phyloP scores from a whole-genome alignment of 2,888 invertebrate genomes.

The Heliconius ismenius region DNA sequence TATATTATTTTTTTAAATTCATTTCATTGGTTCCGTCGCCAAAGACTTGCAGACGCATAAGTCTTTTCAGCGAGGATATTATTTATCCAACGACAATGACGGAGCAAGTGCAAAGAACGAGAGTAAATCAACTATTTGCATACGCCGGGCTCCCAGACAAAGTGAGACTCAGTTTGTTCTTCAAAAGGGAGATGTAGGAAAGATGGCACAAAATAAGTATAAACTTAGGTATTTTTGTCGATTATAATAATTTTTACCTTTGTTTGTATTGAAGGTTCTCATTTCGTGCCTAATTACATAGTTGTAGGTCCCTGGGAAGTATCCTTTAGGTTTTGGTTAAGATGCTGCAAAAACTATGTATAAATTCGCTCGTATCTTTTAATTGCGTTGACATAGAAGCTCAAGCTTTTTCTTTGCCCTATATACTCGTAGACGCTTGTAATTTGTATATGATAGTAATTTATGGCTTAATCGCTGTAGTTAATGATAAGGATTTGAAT shows the following conservation, averaged over 20 bases:
- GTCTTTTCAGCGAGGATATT: conserved; percentile 65
- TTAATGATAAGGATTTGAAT: no score
- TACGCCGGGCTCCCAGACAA: conserved; percentile 46
- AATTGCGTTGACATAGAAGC: no score
- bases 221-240: no score
- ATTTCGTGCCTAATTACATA: no score
- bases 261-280: no score
- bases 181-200: conserved; percentile 30
- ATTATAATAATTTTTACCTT: neutral
- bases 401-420: no score
- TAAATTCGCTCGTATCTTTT: no score
- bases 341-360: no score
- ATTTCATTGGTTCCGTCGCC: conserved; percentile 63
- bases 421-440: no score
- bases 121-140: conserved; percentile 79
- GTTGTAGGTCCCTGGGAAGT: neutral
- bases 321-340: neutral
- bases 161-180: conserved; percentile 39
- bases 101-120: conserved; percentile 53
- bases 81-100: conserved; percentile 65
- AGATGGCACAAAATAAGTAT: neutral
- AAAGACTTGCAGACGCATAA: conserved; percentile 59
- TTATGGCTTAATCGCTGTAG: no score
- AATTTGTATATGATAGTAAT: no score
- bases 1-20: conserved; percentile 48